phyloP scores from a whole-genome alignment of 2,797 vertebrate species.

The Strix occidentalis region DNA sequence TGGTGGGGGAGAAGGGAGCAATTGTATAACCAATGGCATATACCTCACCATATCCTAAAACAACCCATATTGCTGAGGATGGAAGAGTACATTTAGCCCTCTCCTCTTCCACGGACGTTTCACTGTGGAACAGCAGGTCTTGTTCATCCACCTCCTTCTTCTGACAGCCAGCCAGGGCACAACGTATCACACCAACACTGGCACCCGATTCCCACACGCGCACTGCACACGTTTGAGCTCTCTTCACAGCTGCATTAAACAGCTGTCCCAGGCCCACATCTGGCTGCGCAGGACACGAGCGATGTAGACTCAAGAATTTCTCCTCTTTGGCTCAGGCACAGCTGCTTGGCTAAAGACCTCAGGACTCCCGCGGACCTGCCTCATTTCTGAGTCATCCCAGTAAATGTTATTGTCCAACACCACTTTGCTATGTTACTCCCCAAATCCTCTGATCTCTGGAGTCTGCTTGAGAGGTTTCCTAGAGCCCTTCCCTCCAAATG shows the following conservation, averaged over 20 bases:
- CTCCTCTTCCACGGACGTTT: rapidly evolving
- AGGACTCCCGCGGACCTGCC: neutral
- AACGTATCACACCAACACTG: neutral
- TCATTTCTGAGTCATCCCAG: neutral
- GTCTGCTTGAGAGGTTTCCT: neutral
- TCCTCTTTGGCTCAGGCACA: neutral
- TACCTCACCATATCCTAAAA: neutral
- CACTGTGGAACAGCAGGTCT: neutral
- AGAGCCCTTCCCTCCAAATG: neutral
- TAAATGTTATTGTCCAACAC: neutral
- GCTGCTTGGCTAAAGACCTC: neutral
- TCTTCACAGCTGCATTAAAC: neutral
- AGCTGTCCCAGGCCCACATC: neutral
- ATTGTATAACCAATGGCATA: neutral
- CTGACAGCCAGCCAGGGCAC: neutral
- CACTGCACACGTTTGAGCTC: neutral
- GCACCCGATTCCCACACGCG: rapidly evolving
- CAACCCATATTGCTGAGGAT: neutral
- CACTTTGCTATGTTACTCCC: neutral
- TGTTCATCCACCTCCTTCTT: neutral
- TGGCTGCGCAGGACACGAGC: neutral
- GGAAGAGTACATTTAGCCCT: neutral
- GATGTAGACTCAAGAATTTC: neutral
- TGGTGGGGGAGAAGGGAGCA: neutral
- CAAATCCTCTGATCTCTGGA: neutral